A percentile compares a stretch with the other conserved stretches of the same genome.
Evolutionary conservation across 2,113 vertebrate species (phyloP).

Genomic region (Uropsilus gracilis): DNA sequence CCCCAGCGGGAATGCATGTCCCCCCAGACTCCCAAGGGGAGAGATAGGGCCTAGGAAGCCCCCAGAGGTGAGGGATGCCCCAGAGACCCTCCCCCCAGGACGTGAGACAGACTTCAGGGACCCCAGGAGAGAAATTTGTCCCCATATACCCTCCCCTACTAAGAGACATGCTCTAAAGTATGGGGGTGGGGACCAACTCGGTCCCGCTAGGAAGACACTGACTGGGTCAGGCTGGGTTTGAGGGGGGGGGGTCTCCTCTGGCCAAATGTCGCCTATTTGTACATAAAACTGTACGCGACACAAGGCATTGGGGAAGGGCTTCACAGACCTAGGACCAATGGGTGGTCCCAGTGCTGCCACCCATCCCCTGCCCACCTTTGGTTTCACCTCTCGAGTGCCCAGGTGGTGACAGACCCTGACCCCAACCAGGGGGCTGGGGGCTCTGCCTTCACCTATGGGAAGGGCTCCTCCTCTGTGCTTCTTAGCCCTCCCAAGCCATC

Average conservation of each 20-base stretch:
- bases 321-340: constrained; percentile 69
- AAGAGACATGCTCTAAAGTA: constrained; percentile 70
- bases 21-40: constrained; percentile 64
- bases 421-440: constrained; percentile 67
- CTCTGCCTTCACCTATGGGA: constrained; percentile 53
- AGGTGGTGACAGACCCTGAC: constrained; percentile 67
- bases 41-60: constrained; percentile 52
- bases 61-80: constrained; percentile 65
- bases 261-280: constrained; percentile 78
- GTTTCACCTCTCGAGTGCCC: constrained; percentile 79
- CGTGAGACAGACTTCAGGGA: constrained; percentile 62
- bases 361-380: constrained; percentile 81
- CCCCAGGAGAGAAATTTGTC: constrained; percentile 62
- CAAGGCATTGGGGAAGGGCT: constrained; percentile 74
- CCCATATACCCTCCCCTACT: constrained; percentile 59
- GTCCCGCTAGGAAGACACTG: constrained; percentile 80
- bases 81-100: constrained; percentile 44
- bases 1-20: constrained; percentile 51
- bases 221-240: constrained; percentile 76
- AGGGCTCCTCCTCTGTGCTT: constrained; percentile 76
- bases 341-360: constrained; percentile 57
- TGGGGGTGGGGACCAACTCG: constrained; percentile 49
- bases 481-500: constrained; percentile 66
- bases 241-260: constrained; percentile 71
- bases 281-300: constrained; percentile 83